phyloP scores from a whole-genome alignment of 1,140 invertebrate species.

The Cardiocondyla obscurior region DNA sequence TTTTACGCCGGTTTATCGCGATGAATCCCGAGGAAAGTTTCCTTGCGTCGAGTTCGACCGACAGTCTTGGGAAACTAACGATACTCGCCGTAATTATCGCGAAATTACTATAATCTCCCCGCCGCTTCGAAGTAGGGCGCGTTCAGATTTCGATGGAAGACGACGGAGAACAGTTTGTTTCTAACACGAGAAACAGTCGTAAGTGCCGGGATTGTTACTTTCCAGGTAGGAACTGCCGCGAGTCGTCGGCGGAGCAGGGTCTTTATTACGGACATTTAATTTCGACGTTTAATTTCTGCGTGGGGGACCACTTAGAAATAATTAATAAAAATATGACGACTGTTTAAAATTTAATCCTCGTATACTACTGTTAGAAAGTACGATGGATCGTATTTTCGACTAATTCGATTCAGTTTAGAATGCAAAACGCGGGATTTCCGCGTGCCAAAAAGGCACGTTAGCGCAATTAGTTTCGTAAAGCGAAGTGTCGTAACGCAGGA shows the following conservation, averaged over 20 bases:
- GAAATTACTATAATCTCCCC: slow-evolving; percentile 3
- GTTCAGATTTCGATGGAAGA: neutral
- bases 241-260: neutral
- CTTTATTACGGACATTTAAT: neutral
- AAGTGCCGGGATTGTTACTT: neutral
- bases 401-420: neutral
- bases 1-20: slow-evolving; percentile 45
- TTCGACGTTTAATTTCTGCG: neutral
- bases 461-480: slow-evolving; percentile 20
- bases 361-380: neutral
- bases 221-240: neutral
- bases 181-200: neutral
- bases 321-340: neutral
- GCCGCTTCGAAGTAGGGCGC: neutral
- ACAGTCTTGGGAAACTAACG: slow-evolving; percentile 12
- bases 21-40: slow-evolving; percentile 49
- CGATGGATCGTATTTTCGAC: neutral
- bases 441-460: neutral
- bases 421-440: neutral
- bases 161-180: neutral
- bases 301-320: neutral
- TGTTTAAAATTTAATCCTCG: neutral
- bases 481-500: slow-evolving; percentile 6
- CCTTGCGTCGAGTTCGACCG: neutral
- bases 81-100: neutral